Conservation (phyloP, 2,113 vertebrate genomes). For the Phalacrocorax aristotelis region DNA sequence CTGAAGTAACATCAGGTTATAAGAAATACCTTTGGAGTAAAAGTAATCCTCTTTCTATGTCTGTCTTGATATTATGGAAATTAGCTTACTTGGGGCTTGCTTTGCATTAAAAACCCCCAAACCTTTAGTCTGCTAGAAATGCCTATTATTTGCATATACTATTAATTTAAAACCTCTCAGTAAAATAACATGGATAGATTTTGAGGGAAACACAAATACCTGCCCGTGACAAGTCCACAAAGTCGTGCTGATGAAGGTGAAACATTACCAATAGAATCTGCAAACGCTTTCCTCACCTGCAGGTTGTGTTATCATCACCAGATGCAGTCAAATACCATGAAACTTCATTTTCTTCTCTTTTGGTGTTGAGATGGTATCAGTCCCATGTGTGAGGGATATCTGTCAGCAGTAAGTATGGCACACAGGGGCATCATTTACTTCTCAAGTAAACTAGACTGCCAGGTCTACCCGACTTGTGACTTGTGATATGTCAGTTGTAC, state of each 20-base stretch:
- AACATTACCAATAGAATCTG: not conserved
- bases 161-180: not conserved
- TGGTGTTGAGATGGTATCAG: fast-evolving
- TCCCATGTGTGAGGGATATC: not conserved
- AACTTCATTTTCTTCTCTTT: not conserved
- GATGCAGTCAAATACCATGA: not conserved
- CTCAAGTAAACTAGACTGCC: not conserved
- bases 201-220: not conserved
- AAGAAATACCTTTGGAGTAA: not conserved
- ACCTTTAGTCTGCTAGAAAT: not conserved
- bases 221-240: not conserved
- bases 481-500: not conserved
- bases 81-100: not conserved
- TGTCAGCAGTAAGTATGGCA: not conserved
- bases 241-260: not conserved
- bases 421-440: not conserved
- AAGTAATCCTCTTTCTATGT: not conserved
- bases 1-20: not conserved
- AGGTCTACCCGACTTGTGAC: not conserved
- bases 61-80: not conserved
- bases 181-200: not conserved
- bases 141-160: not conserved
- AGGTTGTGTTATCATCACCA: not conserved
- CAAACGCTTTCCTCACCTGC: not conserved
- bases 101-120: not conserved